Base-by-base conservation (phyloP, 1,140 invertebrate species). In the Trichonephila clavata region DNA sequence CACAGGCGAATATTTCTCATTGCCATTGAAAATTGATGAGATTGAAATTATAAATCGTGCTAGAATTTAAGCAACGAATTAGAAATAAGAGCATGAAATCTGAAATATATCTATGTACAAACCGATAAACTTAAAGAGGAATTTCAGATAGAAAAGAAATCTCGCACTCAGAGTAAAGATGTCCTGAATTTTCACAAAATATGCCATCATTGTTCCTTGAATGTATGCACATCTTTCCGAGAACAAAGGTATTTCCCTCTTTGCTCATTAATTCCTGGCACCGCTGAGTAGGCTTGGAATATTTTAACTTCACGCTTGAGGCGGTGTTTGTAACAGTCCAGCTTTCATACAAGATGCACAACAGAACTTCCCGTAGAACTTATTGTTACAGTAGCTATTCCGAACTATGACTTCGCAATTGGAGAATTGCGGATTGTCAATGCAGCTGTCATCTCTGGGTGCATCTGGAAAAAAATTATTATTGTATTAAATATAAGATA, bases 281-380 rank as follows among this genome's bases (percentile, higher is more conserved):
- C 27, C 68, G 18, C 6, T 14, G 27, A 14, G 27, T 18, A 14
- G 68, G 10, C 2, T 32, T 27, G 18, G 24, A 18, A 10, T 14
- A 5, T 14, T 18, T 77, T 39, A 27, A 59, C 21, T 80, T 84
- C 81, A 84, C n/a, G n/a, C 81, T 14, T 84, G 43, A 24, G 81
- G 81, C 0, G 81, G 20, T 5, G 80, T 20, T 0, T 20, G 39
- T 43, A 84, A 57, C 14, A 59, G 81, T 24, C 81, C 98, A 2
- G 98, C 98, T 95, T 97, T 96, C 61, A 98, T 98, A 95, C 98
- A 99, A 1, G 98, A 98, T 95, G 97, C 97, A 96, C 98, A 99
- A 95, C 98, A 99, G 97, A 98, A 99, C 95, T 97, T 97, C n/a
- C 97, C 97, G 95, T 99, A 99, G 95, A 98, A 98, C 94, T 97